Evolutionary conservation across 2,113 vertebrate genomes (phyloP).

Genomic region (Salvator merianae): DNA sequence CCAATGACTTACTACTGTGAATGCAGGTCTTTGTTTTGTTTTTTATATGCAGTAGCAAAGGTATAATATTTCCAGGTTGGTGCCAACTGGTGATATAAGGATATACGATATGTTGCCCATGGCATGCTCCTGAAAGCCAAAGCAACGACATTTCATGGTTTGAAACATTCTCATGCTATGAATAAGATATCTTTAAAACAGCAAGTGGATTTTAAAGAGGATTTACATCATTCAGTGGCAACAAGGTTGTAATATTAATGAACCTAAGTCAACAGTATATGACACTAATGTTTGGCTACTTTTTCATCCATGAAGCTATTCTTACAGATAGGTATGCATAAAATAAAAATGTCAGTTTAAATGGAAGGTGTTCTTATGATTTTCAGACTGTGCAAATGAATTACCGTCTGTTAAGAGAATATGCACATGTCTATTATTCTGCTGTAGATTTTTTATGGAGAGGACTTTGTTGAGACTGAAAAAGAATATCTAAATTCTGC

Average conservation of each 20-base stretch:
- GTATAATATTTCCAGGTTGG: neutral
- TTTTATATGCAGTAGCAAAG: no score
- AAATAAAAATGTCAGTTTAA: slow-evolving; percentile 14
- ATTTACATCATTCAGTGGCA: slow-evolving; percentile 18
- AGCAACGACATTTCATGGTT: slow-evolving; percentile 40
- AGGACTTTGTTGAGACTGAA: neutral
- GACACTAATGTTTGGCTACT: slow-evolving; percentile 18
- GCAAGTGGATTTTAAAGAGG: slow-evolving; percentile 15
- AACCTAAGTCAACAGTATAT: slow-evolving; percentile 1
- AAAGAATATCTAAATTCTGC: neutral
- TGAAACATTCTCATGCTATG: slow-evolving; percentile 26
- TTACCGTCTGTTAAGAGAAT: neutral
- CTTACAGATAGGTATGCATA: neutral
- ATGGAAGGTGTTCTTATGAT: slow-evolving; percentile 9
- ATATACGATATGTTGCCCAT: neutral
- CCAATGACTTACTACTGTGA: no score
- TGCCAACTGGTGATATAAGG: slow-evolving; percentile 44
- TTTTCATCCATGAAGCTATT: neutral
- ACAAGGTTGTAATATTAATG: slow-evolving; percentile 9
- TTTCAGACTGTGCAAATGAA: neutral
- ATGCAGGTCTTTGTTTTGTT: no score
- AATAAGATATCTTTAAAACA: slow-evolving; percentile 44
- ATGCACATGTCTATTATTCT: neutral
- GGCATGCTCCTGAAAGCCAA: slow-evolving; percentile 26
- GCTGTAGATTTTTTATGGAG: neutral